Percentiles rank a stretch among this genome's conserved stretches.
Conservation (phyloP, 1,140 invertebrate species). For the Fopius arisanus region DNA sequence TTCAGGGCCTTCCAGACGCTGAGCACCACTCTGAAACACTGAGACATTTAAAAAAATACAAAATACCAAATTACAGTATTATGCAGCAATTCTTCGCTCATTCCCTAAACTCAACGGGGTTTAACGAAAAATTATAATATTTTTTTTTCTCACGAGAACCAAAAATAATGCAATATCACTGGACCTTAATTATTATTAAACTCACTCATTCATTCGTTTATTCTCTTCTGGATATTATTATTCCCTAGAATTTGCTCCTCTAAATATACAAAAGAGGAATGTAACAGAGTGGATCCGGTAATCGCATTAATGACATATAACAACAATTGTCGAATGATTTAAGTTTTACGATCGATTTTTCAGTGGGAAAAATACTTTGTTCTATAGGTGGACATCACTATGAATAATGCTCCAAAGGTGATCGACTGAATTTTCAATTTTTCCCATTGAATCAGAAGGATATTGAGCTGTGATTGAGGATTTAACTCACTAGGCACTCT, state of each 20-base stretch:
- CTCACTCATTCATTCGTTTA: constrained; percentile 16
- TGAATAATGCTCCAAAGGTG: neutral
- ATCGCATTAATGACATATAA: constrained; percentile 44
- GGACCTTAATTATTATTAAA: neutral
- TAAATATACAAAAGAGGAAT: constrained; percentile 56
- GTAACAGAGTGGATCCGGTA: constrained; percentile 50
- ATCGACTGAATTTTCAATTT: neutral
- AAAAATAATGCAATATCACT: constrained; percentile 10
- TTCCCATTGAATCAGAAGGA: neutral
- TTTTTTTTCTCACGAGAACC: neutral
- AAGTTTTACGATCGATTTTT: neutral
- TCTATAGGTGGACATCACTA: neutral
- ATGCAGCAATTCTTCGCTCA: neutral
- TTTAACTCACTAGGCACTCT: neutral
- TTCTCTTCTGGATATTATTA: constrained; percentile 37
- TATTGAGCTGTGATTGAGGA: neutral
- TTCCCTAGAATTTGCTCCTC: constrained; percentile 44
- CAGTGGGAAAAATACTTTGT: constrained; percentile 21
- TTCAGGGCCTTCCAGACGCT: neutral
- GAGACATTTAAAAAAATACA: constrained; percentile 48
- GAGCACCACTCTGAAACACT: neutral
- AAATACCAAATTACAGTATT: constrained; percentile 42
- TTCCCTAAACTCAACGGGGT: neutral
- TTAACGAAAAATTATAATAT: neutral
- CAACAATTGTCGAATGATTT: constrained; percentile 32